These are phyloP conservation scores for Antheraea mylitta DNA, from an alignment of 1,140 invertebrate genomes.

Conservation along the genomic window DNA sequence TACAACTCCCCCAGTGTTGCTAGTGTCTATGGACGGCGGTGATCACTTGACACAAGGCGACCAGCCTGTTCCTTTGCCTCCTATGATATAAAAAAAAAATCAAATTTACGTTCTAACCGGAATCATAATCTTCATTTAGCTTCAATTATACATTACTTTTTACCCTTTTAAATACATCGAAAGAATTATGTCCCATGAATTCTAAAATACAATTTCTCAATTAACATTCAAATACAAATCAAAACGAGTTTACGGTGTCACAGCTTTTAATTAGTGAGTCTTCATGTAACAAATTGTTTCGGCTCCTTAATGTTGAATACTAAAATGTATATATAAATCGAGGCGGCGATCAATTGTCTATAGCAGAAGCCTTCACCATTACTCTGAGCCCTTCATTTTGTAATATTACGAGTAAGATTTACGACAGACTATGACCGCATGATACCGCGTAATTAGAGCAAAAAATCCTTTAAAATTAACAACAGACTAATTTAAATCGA, in stretches of 20 bases:
- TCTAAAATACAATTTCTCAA: neutral
- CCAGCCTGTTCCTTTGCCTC: no score
- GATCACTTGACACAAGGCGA: no score
- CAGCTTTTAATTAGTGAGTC: conserved; percentile 21
- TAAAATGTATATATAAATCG: conserved; percentile 42
- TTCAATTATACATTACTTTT: no score
- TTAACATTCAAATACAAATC: conserved; percentile 1
- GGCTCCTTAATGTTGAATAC: conserved; percentile 14
- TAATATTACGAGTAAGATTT: conserved; percentile 32
- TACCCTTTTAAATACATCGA: no score
- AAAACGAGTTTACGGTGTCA: conserved; percentile 5
- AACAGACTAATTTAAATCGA: neutral
- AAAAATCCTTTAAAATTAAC: conserved; percentile 9
- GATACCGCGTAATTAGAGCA: conserved; percentile 20
- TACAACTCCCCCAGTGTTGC: no score
- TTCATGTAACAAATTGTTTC: conserved; percentile 41
- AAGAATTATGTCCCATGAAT: no score
- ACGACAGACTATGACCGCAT: conserved; percentile 24
- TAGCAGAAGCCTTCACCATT: conserved; percentile 32
- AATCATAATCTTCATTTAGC: no score
- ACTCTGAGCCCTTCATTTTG: conserved; percentile 35
- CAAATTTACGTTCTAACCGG: no score
- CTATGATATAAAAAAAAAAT: no score
- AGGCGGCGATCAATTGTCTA: conserved; percentile 39
- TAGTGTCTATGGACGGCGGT: no score